Evolutionary conservation across 2,888 invertebrate genomes (phyloP), one percentile per base, ranked within the genome.

Genomic region (Macaria notata): DNA sequence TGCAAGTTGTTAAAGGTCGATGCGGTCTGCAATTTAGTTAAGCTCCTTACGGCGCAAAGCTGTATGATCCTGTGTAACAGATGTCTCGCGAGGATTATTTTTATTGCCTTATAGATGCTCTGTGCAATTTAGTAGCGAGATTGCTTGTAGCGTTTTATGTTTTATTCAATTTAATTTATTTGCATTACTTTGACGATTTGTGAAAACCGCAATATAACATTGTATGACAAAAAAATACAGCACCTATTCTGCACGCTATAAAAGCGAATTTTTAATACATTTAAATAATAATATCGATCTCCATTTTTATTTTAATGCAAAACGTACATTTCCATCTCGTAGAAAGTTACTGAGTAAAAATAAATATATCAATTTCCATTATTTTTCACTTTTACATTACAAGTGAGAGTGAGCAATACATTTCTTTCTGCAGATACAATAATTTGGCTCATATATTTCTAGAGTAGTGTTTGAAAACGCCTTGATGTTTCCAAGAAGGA

Each of bases 41-140:
- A 59, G 59, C 54, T 54, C 41, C 51, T 59, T 59, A 54, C 29
- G 46, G 36, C 31, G 45, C 36, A 51, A 51, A 54, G 47, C 54
- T 51, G 45, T 43, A 58, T 63, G 56, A 61, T 59, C 56, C 56
- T 62, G 43, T 29, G 51, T 61, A 45, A 62, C 64, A 62, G 56
- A 58, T 62, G 59, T 59, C 46, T 31, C 47, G 31, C 39, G 39
- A 41, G 46, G 49, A 57, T 57, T 49, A 57, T 54, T 51, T 31
- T 52, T 59, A 59, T 51, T 33, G 43, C 29, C 41, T 54, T 50
- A 49, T 38, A 46, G 46, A 31, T 29, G 49, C 43, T 48, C 41
- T 45, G 29, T 49, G 41, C 45, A 46, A 49, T 46, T 52, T 31
- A 39, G 19, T 42, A 9, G 48, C 31, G n/a, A 9, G 48, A 51